Conservation (phyloP, 2,888 invertebrate species). For the Rhabditophanes sp. region DNA sequence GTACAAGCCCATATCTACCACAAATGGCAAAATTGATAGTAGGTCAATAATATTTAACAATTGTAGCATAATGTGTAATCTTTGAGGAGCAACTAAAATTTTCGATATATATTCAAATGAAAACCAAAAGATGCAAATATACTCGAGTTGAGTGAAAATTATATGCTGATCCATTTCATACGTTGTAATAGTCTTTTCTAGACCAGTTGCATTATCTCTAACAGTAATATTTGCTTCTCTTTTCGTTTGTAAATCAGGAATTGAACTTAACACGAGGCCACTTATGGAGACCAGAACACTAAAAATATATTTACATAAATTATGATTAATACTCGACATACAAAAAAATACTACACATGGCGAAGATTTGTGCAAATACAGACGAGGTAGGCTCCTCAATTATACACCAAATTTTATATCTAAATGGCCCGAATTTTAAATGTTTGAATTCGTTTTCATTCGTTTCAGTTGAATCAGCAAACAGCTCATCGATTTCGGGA, state of each 20-base stretch:
- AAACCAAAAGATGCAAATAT: slow-evolving; percentile 37
- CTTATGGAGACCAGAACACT: slow-evolving; percentile 31
- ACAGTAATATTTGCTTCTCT: no score
- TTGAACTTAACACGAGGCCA: slow-evolving; percentile 30
- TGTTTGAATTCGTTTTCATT: slow-evolving; percentile 4
- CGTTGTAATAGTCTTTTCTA: no score
- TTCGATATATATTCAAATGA: slow-evolving; percentile 27
- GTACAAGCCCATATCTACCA: slow-evolving; percentile 27
- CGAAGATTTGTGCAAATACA: slow-evolving; percentile 24
- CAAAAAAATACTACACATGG: slow-evolving; percentile 27
- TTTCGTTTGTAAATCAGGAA: slow-evolving; percentile 31
- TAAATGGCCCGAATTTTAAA: slow-evolving; percentile 13
- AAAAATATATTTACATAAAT: no score
- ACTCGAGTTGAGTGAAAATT: slow-evolving; percentile 16
- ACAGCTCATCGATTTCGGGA: slow-evolving; percentile 3
- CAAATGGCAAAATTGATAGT: slow-evolving; percentile 32
- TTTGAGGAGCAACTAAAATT: slow-evolving; percentile 24
- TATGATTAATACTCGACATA: no score
- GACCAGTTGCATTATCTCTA: no score
- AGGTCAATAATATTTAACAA: slow-evolving; percentile 36
- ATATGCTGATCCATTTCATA: slow-evolving; percentile 26
- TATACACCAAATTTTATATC: slow-evolving; percentile 25
- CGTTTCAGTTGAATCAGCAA: slow-evolving; percentile 4
- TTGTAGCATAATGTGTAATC: slow-evolving; percentile 21
- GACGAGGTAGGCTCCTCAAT: slow-evolving; percentile 31